Conservation (phyloP, 64 coral and sea anemone genomes). For the Orbicella faveolata region DNA sequence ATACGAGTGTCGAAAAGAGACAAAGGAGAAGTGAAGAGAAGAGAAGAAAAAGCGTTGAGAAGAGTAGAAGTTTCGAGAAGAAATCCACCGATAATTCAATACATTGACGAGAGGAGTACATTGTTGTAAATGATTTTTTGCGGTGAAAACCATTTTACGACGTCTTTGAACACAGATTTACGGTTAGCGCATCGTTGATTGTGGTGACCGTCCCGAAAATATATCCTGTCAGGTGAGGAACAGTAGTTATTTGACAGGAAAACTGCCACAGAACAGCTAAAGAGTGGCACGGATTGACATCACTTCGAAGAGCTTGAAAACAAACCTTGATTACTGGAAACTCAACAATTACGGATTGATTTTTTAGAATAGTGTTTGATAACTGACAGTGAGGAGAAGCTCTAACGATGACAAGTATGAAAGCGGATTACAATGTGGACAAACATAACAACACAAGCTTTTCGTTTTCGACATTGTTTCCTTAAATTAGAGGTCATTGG, state of each 20-base stretch:
- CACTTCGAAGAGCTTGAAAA: neutral
- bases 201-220: neutral
- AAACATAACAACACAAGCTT: neutral
- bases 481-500: too few species aligned
- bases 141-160: neutral
- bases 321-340: too few species aligned
- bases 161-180: neutral
- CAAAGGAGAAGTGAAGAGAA: slow-evolving; percentile 9
- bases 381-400: too few species aligned
- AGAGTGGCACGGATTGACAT: neutral
- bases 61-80: slow-evolving; percentile 39
- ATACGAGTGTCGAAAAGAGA: slow-evolving; percentile 19
- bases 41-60: slow-evolving; percentile 33
- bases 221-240: neutral
- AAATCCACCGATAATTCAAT: slow-evolving; percentile 5
- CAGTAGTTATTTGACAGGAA: too few species aligned
- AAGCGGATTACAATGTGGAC: neutral
- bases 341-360: too few species aligned
- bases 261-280: neutral
- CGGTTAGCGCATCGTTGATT: neutral
- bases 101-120: neutral
- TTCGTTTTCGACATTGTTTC: too few species aligned
- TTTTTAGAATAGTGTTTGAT: too few species aligned
- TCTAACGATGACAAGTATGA: neutral
- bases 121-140: neutral